A percentile compares a stretch with the other conserved stretches of the same genome.
These are phyloP conservation scores for Micromys minutus DNA, from an alignment of 2,113 vertebrate species.

Conservation along the genomic window DNA sequence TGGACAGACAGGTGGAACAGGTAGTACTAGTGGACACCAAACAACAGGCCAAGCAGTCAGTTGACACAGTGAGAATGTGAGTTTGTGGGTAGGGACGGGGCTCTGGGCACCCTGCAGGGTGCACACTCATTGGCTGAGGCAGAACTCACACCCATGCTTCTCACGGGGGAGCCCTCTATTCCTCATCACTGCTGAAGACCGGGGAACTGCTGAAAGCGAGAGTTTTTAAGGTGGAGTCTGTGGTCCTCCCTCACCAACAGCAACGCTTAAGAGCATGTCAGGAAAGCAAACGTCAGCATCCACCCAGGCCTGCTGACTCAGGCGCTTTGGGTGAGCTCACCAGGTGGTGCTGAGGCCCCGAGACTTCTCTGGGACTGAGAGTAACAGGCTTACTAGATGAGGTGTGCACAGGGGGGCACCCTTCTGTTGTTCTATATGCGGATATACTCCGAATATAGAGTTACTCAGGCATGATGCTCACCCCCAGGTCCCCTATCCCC, in stretches of 20 bases:
- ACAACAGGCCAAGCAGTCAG: not conserved
- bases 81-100: not conserved
- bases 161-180: too few relatives aligned
- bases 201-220: not conserved
- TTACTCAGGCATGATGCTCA: not conserved
- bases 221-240: not conserved
- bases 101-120: not conserved
- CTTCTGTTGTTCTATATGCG: not conserved
- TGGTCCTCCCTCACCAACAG: not conserved
- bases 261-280: fast-evolving
- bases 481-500: not conserved
- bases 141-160: not conserved
- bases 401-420: not conserved
- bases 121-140: not conserved
- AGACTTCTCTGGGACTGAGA: not conserved
- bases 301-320: too few relatives aligned
- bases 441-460: not conserved
- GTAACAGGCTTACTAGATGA: not conserved
- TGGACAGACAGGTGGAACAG: not conserved
- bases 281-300: not conserved
- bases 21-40: not conserved
- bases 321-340: not conserved
- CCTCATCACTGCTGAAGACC: fast-evolving
- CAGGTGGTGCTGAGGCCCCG: not conserved
- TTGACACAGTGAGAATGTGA: fast-evolving